Evolutionary conservation across 2,797 vertebrate species (phyloP), one percentile per base, ranked within the genome.

Genomic region (Karalla daura): DNA sequence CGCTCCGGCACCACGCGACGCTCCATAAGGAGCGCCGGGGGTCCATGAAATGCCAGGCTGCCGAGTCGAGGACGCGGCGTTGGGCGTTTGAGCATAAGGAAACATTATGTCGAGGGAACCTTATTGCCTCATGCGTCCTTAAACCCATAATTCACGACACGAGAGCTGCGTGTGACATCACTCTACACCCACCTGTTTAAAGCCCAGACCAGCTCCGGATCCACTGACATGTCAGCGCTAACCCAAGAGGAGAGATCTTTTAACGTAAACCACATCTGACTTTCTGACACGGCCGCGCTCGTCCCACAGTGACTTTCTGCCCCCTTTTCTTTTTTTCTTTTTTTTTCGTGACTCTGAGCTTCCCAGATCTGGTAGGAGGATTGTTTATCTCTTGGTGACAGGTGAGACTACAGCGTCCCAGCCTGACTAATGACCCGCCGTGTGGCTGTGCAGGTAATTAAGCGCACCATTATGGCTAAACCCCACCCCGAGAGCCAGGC

Each of bases 391-490:
- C 85, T 32, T 43, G 61, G 78, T 93, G 92, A 91, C 89, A 88
- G 86, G 85, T 91, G 81, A 92, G 83, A 83, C 84, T 84, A n/a
- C 77, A 54, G 81, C 74, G 51, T 89, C 80, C 86, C 78, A 40
- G 80, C 72, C 84, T 91, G 89, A 93, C 91, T 91, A 92, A 94
- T 91, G 91, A 85, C 90, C 91, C 85, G 89, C 88, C 92, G 79
- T 88, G 90, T 89, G 90, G 83, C 87, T 83, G 86, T 84, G 86
- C 81, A 89, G 87, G 91, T 94, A 95, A 95, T 94, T 94, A 94
- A 95, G 86, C 87, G 85, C 86, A 92, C 92, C 89, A 93, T 93
- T 93, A 94, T 82, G 75, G 88, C 78, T 89, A 86, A 91, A 89
- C 83, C 82, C 81, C 83, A 86, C 88, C 91, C 89, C 81, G 63